These are phyloP conservation scores for Synanceia verrucosa DNA, from an alignment of 2,797 vertebrate genomes.

Conservation along the genomic window DNA sequence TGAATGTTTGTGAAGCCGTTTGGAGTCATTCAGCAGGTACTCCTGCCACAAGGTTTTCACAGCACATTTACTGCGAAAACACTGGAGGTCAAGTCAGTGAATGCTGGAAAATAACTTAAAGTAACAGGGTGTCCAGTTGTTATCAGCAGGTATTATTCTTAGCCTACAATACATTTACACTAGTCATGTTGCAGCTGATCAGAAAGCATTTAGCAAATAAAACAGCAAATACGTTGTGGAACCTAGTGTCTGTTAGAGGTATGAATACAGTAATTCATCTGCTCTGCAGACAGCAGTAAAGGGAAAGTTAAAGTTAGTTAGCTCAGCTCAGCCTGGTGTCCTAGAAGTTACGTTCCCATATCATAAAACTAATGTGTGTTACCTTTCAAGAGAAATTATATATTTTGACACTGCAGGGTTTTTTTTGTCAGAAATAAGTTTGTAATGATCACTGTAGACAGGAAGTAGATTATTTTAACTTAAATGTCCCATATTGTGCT, in stretches of 20 bases:
- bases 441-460: too few species aligned
- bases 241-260: neutral
- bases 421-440: neutral
- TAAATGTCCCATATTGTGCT: too few species aligned
- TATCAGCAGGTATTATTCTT: slow-evolving; percentile 2
- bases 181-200: neutral
- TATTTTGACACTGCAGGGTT: neutral
- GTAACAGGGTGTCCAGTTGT: neutral
- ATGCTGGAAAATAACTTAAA: neutral
- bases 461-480: too few species aligned
- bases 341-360: neutral
- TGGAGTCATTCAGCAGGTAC: neutral
- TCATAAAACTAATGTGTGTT: neutral
- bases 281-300: neutral
- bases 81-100: neutral
- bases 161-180: neutral
- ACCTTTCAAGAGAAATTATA: fast-evolving
- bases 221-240: neutral
- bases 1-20: too few species aligned
- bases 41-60: neutral
- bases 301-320: neutral
- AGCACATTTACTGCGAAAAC: neutral
- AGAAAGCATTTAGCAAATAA: neutral
- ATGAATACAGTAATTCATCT: slow-evolving; percentile 5
- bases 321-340: neutral